Base-by-base conservation (phyloP, 2,113 vertebrate species). In the Amazona vittata region DNA sequence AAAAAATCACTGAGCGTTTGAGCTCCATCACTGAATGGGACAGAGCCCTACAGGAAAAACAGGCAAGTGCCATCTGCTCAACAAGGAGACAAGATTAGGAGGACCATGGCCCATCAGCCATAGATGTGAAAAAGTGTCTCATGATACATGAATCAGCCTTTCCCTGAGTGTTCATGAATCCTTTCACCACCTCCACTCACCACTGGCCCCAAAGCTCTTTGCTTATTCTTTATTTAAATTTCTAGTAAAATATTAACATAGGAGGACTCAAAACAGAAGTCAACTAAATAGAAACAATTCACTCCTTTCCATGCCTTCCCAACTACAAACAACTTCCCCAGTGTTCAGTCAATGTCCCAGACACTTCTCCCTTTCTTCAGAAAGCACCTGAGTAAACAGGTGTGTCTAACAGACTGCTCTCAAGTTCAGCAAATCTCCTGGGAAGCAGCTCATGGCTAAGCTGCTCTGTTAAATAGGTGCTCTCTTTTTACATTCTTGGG, bases 371-470 rank as follows among this genome's bases (percentile, higher is more conserved):
- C 26, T 62, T 89, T 84, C 81, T 91, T 88, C 50, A 86, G 52
- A 60, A 75, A 81, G 86, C 65, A 86, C 76, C 65, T 93, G 68
- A 83, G 71, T n/a, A 93, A 95, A 90, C 26, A 88, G 78, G 67
- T 83, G 53, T 41, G 44, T 73, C 59, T n/a, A 67, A 70, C 43
- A 89, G 43, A 28, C 20, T 86, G 49, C 37, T 78, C 41, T 68
- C 28, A 44, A 83, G 28, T 67, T n/a, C 73, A 86, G 24, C 47
- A 64, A 74, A 64, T 52, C 24, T 21, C 26, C 22, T 63, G 21
- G 25, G 60, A 94, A 86, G 41, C 17, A 70, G 68, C 10, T 76
- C 60, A 43, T 9, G 8, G 41, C 47, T 93, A 78, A 81, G 19
- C 29, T 62, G 35, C 64, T 24, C 31, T 62, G 8, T 62, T n/a